Evolutionary conservation across 2,113 vertebrate species (phyloP).

Genomic region (Crotalus tigris): DNA sequence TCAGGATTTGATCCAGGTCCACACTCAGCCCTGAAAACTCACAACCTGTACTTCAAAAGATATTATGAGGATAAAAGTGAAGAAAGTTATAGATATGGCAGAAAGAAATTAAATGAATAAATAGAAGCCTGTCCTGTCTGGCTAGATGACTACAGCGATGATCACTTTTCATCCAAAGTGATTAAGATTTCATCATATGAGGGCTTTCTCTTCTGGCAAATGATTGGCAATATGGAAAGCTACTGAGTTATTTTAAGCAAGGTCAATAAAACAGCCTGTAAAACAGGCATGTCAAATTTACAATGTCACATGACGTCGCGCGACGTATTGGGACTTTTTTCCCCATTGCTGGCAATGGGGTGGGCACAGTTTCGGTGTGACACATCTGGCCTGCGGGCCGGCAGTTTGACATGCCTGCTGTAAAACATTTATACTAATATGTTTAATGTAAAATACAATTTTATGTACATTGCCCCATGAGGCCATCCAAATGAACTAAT

Average conservation of each 20-base stretch:
- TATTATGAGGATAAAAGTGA: background rate
- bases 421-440: background rate
- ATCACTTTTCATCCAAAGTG: background rate
- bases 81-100: background rate
- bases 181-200: background rate
- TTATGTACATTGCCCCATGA: background rate
- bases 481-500: background rate
- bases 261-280: background rate
- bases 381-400: too few relatives aligned
- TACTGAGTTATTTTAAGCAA: background rate
- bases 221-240: background rate
- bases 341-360: too few relatives aligned
- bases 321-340: too few relatives aligned
- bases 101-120: background rate
- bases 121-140: background rate
- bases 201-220: background rate
- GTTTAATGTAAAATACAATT: background rate
- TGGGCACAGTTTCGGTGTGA: too few relatives aligned
- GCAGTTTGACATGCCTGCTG: too few relatives aligned
- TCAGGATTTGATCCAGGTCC: background rate
- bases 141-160: background rate
- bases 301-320: too few relatives aligned
- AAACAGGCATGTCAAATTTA: background rate
- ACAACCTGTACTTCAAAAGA: background rate
- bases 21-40: background rate